These are phyloP conservation scores for Akabosia matsudoensis DNA, from an alignment of 1,140 invertebrate species.

Conservation along the genomic window DNA sequence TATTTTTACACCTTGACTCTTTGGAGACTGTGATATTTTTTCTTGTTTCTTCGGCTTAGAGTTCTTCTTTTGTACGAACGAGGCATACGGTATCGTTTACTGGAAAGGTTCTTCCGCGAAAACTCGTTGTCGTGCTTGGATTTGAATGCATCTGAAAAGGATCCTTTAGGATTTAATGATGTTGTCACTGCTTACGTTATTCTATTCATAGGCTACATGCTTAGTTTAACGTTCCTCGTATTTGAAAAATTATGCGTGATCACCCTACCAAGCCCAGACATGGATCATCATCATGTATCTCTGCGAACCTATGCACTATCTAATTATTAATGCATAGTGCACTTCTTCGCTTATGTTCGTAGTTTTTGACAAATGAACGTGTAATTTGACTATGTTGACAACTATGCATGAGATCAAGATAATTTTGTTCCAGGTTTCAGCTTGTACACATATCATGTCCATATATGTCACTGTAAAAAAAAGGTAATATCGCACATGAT, in stretches of 20 bases:
- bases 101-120: slow-evolving; percentile 24
- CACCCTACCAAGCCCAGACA: neutral
- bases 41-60: slow-evolving; percentile 18
- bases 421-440: too few species aligned
- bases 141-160: neutral
- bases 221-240: neutral
- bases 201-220: slow-evolving; percentile 4
- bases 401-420: too few species aligned
- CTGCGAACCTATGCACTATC: too few species aligned
- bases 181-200: slow-evolving; percentile 11
- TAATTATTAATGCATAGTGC: too few species aligned
- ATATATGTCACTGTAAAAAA: too few species aligned
- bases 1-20: neutral
- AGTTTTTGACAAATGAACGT: too few species aligned
- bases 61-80: slow-evolving; percentile 37
- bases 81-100: slow-evolving; percentile 29
- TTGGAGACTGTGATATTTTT: neutral
- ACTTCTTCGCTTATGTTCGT: too few species aligned
- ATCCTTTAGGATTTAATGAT: slow-evolving; percentile 16
- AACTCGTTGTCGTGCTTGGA: slow-evolving; percentile 29
- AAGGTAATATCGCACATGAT: too few species aligned
- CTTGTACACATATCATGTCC: too few species aligned
- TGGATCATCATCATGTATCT: too few species aligned
- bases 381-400: too few species aligned
- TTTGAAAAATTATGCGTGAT: neutral